Percentiles rank a stretch among this genome's conserved stretches.
phyloP scores from a whole-genome alignment of 2,113 vertebrate species.

The Neogale vison region DNA sequence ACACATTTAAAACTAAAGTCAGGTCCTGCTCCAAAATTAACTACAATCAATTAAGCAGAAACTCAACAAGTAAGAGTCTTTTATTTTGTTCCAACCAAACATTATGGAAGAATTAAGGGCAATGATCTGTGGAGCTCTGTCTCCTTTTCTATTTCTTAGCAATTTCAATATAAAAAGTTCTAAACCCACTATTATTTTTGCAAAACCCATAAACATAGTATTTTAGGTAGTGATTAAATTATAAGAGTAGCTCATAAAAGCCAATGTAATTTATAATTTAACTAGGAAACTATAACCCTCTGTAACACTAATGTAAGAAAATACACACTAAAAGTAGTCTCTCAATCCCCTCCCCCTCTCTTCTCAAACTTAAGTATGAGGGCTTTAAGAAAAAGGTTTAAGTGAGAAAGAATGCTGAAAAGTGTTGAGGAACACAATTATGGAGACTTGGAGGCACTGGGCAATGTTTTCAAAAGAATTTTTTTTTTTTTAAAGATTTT shows the following conservation, averaged over 20 bases:
- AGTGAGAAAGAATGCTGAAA: conserved; percentile 10
- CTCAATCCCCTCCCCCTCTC: background rate
- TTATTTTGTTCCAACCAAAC: conserved; percentile 21
- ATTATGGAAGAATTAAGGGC: conserved; percentile 16
- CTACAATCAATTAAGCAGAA: background rate
- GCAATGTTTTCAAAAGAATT: conserved; percentile 24
- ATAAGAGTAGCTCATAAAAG: conserved; percentile 16
- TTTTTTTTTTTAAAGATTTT: background rate
- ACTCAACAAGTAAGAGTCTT: conserved; percentile 35
- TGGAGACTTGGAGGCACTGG: background rate
- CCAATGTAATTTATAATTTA: conserved; percentile 11
- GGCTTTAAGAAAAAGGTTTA: conserved; percentile 9
- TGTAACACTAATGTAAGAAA: background rate
- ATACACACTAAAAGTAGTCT: background rate
- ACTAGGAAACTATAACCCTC: conserved; percentile 20
- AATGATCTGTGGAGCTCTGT: background rate
- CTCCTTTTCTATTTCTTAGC: background rate
- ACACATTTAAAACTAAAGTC: conserved; percentile 38
- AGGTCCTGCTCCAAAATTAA: conserved; percentile 41
- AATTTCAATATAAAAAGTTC: background rate
- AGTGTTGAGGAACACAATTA: conserved; percentile 39
- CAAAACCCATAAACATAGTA: conserved; percentile 41
- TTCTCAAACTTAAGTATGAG: conserved; percentile 22
- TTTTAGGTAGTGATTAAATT: conserved; percentile 19
- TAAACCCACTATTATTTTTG: background rate